Base-by-base conservation (phyloP, 2,797 vertebrate genomes). In the Aerospiza tachiro region DNA sequence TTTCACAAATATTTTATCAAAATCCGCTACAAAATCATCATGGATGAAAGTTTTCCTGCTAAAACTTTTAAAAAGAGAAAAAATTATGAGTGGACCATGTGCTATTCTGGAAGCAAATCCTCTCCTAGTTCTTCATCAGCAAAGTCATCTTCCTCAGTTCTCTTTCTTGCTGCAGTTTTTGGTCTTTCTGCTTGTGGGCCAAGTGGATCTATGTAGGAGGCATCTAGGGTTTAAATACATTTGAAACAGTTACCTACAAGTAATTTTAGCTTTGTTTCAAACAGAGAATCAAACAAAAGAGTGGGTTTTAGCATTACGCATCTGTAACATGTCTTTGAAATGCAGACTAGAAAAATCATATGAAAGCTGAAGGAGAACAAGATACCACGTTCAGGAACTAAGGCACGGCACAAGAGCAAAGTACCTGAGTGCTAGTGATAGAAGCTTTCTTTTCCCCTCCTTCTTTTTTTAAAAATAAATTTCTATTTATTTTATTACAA, bases 41-140 rank as follows among this genome's bases (percentile, higher is more conserved):
- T 8, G 7, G 72, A 58, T 75, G 1, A 33, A 78, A 40, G 22
- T 12, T 62, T 42, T 93, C 55, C 52, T 91, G 55, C 55, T 78
- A 75, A 62, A 95, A 75, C 17, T 80, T 90, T 63, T 15, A 53
- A 40, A 94, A 45, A n/a, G 7, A 77, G 55, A 78, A 85, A 87
- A 68, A 73, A 16, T 2, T 36, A 15, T 25, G n/a, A 91, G 21
- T 12, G 14, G 53, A 49, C 22, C 42, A 19, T 38, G 15, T 62
- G 68, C 93, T 98, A 99, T 96, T 99, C 99, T 14, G 99, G 99
- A 95, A 99, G 98, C 88, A 99, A 97, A 97, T 99, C 99, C 15
- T 99, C 99, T 97, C 99, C 99, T 74, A 99, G 96, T 71, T 99
- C 99, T 97, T 99, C 99, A 58, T 99, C 99, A 55, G 98, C 99